These are phyloP conservation scores for Sinella curviseta DNA, from an alignment of 1,140 invertebrate species.

Conservation along the genomic window DNA sequence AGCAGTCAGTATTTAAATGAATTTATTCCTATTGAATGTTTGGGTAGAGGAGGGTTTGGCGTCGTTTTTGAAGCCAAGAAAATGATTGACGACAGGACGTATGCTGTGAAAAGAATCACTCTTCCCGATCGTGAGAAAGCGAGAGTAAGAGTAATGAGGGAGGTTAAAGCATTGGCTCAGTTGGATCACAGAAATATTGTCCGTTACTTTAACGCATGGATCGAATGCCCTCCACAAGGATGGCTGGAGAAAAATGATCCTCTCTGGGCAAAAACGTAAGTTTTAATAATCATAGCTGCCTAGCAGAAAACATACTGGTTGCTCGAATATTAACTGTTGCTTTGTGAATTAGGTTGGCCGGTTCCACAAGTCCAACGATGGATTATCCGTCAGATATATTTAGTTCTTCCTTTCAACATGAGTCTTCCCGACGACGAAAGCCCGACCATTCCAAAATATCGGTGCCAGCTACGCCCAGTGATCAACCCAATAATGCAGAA, in stretches of 20 bases:
- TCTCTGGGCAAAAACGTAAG: conserved; percentile 60
- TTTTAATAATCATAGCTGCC: background rate
- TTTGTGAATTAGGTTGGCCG: conserved; percentile 39
- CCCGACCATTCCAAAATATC: conserved; percentile 3
- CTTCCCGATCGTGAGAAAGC: conserved; percentile 78
- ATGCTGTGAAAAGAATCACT: conserved; percentile 92
- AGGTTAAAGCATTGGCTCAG: conserved; percentile 90
- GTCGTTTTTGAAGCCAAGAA: conserved; percentile 94
- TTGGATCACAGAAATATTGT: conserved; percentile 94
- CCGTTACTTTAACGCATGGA: conserved; percentile 86
- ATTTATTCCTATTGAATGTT: conserved; percentile 77
- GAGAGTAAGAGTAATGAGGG: conserved; percentile 82
- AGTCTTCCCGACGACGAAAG: background rate
- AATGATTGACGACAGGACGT: conserved; percentile 89
- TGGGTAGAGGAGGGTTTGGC: conserved; percentile 94
- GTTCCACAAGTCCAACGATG: conserved; percentile 48
- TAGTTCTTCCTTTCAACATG: background rate
- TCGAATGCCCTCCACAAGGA: conserved; percentile 81
- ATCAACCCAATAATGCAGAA: conserved; percentile 50
- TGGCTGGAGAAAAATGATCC: conserved; percentile 83
- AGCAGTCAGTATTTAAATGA: conserved; percentile 74
- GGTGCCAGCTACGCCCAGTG: background rate
- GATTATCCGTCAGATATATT: conserved; percentile 53
- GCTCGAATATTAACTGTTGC: background rate
- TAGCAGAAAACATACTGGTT: background rate